These are phyloP conservation scores for Scomber scombrus DNA, from an alignment of 2,113 vertebrate species.

Conservation along the genomic window DNA sequence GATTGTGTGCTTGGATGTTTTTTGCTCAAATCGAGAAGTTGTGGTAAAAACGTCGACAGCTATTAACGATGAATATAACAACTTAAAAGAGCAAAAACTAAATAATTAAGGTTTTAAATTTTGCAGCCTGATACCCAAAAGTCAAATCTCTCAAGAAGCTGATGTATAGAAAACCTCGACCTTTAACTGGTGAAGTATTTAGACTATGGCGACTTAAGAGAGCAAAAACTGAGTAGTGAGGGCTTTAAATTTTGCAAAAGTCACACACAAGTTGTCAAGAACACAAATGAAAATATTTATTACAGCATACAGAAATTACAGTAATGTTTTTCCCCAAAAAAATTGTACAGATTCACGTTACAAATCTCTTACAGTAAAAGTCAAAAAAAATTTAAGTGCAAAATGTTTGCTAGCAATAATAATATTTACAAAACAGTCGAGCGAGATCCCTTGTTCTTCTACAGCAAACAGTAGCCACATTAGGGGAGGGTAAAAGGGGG, in stretches of 20 bases:
- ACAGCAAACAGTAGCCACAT: constrained; percentile 82
- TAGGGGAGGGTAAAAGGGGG: constrained; percentile 19
- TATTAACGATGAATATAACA: too few species aligned
- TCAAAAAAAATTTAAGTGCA: constrained; percentile 85
- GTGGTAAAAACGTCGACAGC: too few species aligned
- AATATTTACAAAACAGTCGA: constrained; percentile 79
- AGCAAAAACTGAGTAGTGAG: too few species aligned
- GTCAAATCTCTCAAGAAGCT: too few species aligned
- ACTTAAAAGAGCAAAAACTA: not conserved
- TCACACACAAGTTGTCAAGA: not conserved
- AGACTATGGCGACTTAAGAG: too few species aligned
- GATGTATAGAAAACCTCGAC: too few species aligned
- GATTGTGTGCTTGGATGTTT: constrained; percentile 10
- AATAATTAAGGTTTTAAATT: not conserved
- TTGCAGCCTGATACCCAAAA: not conserved
- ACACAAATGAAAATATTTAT: constrained; percentile 80
- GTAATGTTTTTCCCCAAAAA: constrained; percentile 72
- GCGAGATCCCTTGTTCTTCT: constrained; percentile 83
- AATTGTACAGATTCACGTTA: constrained; percentile 77
- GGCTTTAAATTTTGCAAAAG: not conserved
- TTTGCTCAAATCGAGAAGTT: not conserved
- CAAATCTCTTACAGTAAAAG: constrained; percentile 82
- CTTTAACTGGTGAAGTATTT: too few species aligned
- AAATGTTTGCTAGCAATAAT: constrained; percentile 85
- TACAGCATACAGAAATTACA: constrained; percentile 81